These are phyloP conservation scores for Armadillidium nasatum DNA, from an alignment of 1,140 invertebrate species.

Conservation along the genomic window DNA sequence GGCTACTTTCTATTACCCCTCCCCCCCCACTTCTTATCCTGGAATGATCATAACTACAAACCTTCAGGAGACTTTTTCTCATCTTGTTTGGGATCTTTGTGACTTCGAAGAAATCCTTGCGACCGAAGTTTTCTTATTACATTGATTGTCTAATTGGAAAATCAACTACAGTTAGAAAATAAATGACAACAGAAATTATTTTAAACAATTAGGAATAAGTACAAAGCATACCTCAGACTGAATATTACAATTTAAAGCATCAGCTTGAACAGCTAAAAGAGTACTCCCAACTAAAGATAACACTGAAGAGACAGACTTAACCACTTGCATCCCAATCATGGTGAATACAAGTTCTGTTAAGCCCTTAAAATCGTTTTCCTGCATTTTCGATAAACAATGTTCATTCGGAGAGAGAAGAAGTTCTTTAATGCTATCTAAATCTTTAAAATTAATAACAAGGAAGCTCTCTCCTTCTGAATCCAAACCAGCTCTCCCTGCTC, in stretches of 20 bases:
- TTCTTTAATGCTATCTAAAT: background rate
- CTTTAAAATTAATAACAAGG: constrained; percentile 56
- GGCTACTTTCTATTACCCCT: too few species aligned
- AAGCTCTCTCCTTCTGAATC: constrained; percentile 76
- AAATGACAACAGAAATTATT: constrained; percentile 60
- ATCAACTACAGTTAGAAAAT: too few species aligned
- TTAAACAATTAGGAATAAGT: too few species aligned
- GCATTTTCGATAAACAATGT: constrained; percentile 61
- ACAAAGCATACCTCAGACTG: constrained; percentile 56
- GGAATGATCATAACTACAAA: background rate
- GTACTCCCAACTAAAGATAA: constrained; percentile 57
- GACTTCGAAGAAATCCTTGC: background rate
- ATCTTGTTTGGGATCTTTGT: background rate
- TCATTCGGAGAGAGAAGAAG: constrained; percentile 64
- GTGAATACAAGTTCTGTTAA: constrained; percentile 62
- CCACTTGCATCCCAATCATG: constrained; percentile 61
- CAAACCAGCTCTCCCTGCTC: constrained; percentile 58
- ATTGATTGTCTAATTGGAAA: background rate
- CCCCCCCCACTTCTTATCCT: too few species aligned
- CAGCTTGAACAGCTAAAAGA: constrained; percentile 60
- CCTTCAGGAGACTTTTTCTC: background rate
- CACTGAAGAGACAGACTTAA: constrained; percentile 55
- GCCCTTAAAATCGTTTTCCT: constrained; percentile 51
- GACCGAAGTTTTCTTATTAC: background rate
- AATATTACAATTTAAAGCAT: constrained; percentile 52